Evolutionary conservation across 2,888 invertebrate genomes (phyloP), one percentile per base, ranked within the genome.

Genomic region (Lypha dubia): DNA sequence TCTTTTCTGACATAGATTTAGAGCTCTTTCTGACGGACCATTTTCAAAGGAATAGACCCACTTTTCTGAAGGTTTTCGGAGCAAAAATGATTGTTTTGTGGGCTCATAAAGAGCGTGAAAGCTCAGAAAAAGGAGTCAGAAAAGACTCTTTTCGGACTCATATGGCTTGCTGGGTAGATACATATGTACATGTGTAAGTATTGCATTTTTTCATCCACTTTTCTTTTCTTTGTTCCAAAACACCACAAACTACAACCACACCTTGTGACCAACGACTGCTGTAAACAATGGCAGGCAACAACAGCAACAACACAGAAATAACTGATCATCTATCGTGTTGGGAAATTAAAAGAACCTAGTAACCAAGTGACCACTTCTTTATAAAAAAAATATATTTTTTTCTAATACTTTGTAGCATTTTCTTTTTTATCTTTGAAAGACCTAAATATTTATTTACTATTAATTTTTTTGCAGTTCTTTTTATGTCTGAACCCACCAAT

Each of bases 281-380:
- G 44, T 13, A 49, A 13, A 56, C 13, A 56, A 22, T 28, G 49
- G 35, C 28, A 5, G 3, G 15, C 22, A 51, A 7, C 41, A 24
- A 49, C 1, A 58, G 35, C 41, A 67, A 20, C 38, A 28, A 15
- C n/a, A n/a, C n/a, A 4, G 7, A 74, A 53, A 60, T 28, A 67
- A 63, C 44, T 56, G 49, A 62, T 46, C 68, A 41, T 63, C 75
- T 63, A 70, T 81, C 75, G 68, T 75, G 22, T 68, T 68, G 20
- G 13, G 35, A 75, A 83, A 74, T 65, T 56, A 71, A 70, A 65
- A 58, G 74, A 73, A 80, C 84, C 84, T 38, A 84, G 68, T 84
- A 84, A 84, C 84, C 84, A 80, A 84, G 84, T 84, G 84, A 84
- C 84, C 84, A 84, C 62, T 67, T 77, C 46, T 13, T 32, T 13